phyloP scores from a whole-genome alignment of 30 jellyfish, hydroid and myxozoan genomes.

The Pelagia noctiluca region DNA sequence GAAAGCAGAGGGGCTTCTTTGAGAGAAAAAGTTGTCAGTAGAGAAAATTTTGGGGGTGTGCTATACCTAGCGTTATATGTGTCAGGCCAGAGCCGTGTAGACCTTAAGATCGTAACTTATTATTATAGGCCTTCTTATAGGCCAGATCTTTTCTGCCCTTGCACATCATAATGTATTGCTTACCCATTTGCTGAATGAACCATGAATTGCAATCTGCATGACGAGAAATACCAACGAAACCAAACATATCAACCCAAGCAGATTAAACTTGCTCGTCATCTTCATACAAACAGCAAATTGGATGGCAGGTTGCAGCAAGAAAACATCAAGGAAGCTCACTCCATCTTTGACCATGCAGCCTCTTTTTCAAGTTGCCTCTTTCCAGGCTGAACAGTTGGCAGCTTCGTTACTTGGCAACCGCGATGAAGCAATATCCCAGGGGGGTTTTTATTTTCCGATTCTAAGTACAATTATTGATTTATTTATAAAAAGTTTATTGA shows the following conservation, averaged over 20 bases:
- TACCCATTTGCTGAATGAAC: conserved; percentile 49
- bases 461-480: too few relatives aligned
- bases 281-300: not conserved
- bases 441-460: too few relatives aligned
- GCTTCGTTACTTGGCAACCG: not conserved
- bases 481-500: too few relatives aligned
- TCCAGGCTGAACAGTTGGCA: not conserved
- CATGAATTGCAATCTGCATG: conserved; percentile 32
- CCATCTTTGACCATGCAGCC: not conserved
- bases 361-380: not conserved
- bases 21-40: too few relatives aligned
- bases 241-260: not conserved
- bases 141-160: too few relatives aligned
- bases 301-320: too few relatives aligned
- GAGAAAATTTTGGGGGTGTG: not conserved
- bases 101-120: not conserved
- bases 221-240: conserved; percentile 5
- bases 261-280: conserved; percentile 8
- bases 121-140: too few relatives aligned
- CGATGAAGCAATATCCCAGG: too few relatives aligned
- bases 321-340: too few relatives aligned
- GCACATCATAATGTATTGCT: conserved; percentile 19
- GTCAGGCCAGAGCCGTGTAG: not conserved
- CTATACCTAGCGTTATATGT: not conserved
- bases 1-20: too few relatives aligned